phyloP scores from a whole-genome alignment of 2,888 invertebrate genomes.

The Neoaliturus tenellus region DNA sequence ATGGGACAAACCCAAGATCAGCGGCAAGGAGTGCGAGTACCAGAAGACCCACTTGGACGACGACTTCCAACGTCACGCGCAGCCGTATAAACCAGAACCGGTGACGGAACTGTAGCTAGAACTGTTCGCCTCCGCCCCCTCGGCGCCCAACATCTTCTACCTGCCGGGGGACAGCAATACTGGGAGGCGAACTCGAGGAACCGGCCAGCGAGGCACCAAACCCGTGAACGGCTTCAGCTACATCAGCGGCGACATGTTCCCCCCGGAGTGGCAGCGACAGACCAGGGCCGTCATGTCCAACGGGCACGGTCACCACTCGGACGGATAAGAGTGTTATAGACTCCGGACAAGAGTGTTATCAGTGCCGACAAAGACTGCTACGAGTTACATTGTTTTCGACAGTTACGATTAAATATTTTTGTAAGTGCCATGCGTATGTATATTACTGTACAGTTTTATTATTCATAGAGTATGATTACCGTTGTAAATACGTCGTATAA shows the following conservation, averaged over 20 bases:
- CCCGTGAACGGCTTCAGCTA: slow-evolving; percentile 86
- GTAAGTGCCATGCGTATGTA: slow-evolving; percentile 48
- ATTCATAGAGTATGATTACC: slow-evolving; percentile 13
- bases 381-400: slow-evolving; percentile 4
- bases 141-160: slow-evolving; percentile 85
- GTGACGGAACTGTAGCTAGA: slow-evolving; percentile 98
- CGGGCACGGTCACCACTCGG: slow-evolving; percentile 49
- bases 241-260: slow-evolving; percentile 78
- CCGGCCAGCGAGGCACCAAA: slow-evolving; percentile 77
- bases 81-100: slow-evolving; percentile 82
- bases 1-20: slow-evolving; percentile 82
- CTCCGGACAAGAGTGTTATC: too few species aligned
- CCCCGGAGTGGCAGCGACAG: slow-evolving; percentile 46
- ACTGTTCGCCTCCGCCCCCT: slow-evolving; percentile 88
- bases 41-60: slow-evolving; percentile 94
- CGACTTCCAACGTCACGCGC: slow-evolving; percentile 78
- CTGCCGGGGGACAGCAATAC: slow-evolving; percentile 75
- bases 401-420: slow-evolving; percentile 38
- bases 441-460: slow-evolving; percentile 42
- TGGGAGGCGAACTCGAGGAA: slow-evolving; percentile 70
- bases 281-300: not conserved
- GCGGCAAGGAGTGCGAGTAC: slow-evolving; percentile 90
- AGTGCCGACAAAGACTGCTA: too few species aligned
- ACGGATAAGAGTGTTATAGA: too few species aligned
- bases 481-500: slow-evolving; percentile 31